Evolutionary conservation across 2,888 invertebrate species (phyloP).

Genomic region (Calameuta filiformis): DNA sequence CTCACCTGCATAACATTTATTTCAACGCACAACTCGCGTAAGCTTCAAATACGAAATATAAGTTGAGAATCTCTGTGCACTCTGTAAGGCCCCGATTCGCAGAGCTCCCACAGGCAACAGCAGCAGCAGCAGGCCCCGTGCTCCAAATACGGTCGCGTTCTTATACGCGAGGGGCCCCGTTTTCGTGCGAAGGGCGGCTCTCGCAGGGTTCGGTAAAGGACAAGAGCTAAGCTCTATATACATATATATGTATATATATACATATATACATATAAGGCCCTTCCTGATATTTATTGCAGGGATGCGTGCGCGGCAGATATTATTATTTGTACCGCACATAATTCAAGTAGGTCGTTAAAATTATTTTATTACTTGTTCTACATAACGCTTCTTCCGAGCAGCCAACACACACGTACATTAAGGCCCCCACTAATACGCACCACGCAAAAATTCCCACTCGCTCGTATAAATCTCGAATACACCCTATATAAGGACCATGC

Average conservation of each 20-base stretch:
- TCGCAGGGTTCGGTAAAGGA: too few species aligned
- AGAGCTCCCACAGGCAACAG: neutral
- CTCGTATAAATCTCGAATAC: too few species aligned
- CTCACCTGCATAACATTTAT: too few species aligned
- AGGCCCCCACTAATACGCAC: too few species aligned
- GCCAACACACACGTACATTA: neutral
- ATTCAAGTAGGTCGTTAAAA: conserved; percentile 62
- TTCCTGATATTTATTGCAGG: conserved; percentile 58
- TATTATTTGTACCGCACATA: conserved; percentile 61
- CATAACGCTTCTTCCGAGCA: conserved; percentile 28
- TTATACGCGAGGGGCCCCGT: neutral
- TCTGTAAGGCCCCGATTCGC: conserved; percentile 1
- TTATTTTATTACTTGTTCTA: conserved; percentile 61
- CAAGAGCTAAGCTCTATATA: too few species aligned
- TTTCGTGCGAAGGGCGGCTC: conserved; percentile 7
- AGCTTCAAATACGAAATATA: too few species aligned
- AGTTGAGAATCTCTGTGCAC: conserved; percentile 3
- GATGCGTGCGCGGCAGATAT: conserved; percentile 56
- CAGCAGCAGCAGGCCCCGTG: conserved; percentile 1
- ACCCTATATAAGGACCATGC: neutral
- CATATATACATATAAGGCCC: too few species aligned
- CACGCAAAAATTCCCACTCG: too few species aligned
- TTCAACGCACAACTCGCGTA: too few species aligned
- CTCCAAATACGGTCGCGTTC: conserved; percentile 4
- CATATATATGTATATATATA: too few species aligned